phyloP scores from a whole-genome alignment of 2,797 vertebrate species.

The Acanthurus tractus region DNA sequence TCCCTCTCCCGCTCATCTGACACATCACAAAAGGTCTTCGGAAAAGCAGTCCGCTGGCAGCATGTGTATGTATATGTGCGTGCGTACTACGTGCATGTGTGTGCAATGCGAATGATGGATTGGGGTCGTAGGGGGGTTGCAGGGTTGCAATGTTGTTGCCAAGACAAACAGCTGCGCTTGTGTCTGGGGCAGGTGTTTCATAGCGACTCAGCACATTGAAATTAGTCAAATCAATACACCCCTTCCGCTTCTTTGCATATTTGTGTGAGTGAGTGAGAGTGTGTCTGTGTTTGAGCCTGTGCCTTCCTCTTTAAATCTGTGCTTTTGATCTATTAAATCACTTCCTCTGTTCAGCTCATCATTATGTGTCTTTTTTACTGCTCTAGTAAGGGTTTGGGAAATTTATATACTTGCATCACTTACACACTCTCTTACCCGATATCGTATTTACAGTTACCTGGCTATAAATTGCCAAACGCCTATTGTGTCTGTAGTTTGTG shows the following conservation, averaged over 20 bases:
- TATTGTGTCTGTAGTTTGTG: conserved; percentile 41
- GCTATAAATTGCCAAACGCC: conserved; percentile 7
- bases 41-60: conserved; percentile 19
- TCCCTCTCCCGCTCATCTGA: conserved; percentile 23
- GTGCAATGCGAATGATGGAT: conserved; percentile 80
- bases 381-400: conserved; percentile 81
- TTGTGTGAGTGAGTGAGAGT: conserved; percentile 27
- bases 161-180: conserved; percentile 85
- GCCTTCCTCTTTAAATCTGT: conserved; percentile 20
- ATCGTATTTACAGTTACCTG: conserved; percentile 31
- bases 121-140: conserved; percentile 78
- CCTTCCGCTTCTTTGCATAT: conserved; percentile 46
- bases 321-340: conserved; percentile 55
- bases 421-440: neutral
- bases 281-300: conserved; percentile 22
- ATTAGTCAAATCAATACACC: conserved; percentile 82
- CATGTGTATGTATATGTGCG: conserved; percentile 15
- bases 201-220: conserved; percentile 78
- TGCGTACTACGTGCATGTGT: conserved; percentile 14
- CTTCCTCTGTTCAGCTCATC: conserved; percentile 34
- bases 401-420: conserved; percentile 28
- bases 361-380: conserved; percentile 16
- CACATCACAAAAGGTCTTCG: conserved; percentile 38
- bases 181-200: conserved; percentile 82
- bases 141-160: conserved; percentile 79